phyloP scores from a whole-genome alignment of 2,797 vertebrate genomes.

The Phoxinus dragarum region DNA sequence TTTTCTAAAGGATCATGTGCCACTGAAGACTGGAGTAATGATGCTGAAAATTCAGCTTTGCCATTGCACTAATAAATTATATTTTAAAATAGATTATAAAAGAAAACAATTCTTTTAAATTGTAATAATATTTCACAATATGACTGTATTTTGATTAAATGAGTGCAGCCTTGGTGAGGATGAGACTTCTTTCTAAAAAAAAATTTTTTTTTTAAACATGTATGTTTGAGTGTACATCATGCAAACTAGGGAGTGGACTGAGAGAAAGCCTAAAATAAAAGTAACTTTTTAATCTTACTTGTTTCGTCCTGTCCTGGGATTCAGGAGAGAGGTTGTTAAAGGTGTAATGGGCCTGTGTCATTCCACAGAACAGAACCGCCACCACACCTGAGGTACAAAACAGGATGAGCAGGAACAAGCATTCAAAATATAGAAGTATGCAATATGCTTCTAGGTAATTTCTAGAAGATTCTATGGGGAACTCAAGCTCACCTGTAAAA shows the following conservation, averaged over 20 bases:
- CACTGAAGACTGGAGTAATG: neutral
- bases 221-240: neutral
- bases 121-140: neutral
- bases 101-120: neutral
- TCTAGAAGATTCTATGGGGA: neutral
- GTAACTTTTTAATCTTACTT: constrained; percentile 79
- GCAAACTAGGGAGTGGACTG: neutral
- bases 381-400: constrained; percentile 85
- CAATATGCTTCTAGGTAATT: neutral
- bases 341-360: constrained; percentile 97
- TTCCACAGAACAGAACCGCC: constrained; percentile 95
- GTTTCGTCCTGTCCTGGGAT: constrained; percentile 93
- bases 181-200: neutral
- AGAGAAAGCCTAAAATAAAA: neutral
- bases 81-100: neutral
- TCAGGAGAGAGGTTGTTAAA: constrained; percentile 96
- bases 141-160: neutral
- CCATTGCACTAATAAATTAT: neutral
- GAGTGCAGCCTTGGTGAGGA: neutral
- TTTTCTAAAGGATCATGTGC: neutral
- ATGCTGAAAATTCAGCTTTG: neutral
- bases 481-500: constrained; percentile 86
- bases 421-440: neutral
- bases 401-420: neutral
- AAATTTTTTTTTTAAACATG: neutral